Evolutionary conservation across 2,888 invertebrate species (phyloP), one percentile per base, ranked within the genome.

Genomic region (Stegana nigrithorax): DNA sequence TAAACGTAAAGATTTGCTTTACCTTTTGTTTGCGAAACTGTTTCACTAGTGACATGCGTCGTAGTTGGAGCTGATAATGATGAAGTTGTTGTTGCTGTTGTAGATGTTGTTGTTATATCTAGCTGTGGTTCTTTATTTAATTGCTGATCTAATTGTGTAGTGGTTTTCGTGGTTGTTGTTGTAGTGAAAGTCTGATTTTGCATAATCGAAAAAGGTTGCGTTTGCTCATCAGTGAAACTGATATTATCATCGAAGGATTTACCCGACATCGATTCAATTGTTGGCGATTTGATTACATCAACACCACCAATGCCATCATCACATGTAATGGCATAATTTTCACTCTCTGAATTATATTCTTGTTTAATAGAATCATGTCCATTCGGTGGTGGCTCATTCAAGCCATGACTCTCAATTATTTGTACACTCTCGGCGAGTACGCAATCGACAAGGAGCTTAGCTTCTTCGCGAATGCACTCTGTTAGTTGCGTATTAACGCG

Each of bases 181-280:
- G 60, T 62, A 58, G 66, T 60, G 59, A 62, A 66, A 51, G 60
- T 69, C 60, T 78, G 80, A 67, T 65, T 78, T 80, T 80, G 80
- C 78, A 75, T 70, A n/a, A n/a, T n/a, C n/a, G n/a, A n/a, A n/a
- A n/a, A n/a, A 62, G 75, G 78, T 67, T 47, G 58, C 27, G 71
- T 70, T 42, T 82, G 81, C 72, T 83, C 82, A 60, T 84, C 84
- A 66, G 81, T 81, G 66, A 81, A 81, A 75, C 84, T 84, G 71
- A 83, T 75, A 81, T 83, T 84, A 71, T 84, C 84, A 74, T 86
- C 85, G 68, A 85, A 84, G 64, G 84, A 84, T 79, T 82, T 84
- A 65, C 86, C 85, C 55, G 86, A 84, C 78, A 85, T 82, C 69
- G 85, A 84, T 72, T 85, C 85, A 74, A 85, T 83, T 58, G 85